Conservation (phyloP, 2,113 vertebrate genomes). For the Aramus guarauna region DNA sequence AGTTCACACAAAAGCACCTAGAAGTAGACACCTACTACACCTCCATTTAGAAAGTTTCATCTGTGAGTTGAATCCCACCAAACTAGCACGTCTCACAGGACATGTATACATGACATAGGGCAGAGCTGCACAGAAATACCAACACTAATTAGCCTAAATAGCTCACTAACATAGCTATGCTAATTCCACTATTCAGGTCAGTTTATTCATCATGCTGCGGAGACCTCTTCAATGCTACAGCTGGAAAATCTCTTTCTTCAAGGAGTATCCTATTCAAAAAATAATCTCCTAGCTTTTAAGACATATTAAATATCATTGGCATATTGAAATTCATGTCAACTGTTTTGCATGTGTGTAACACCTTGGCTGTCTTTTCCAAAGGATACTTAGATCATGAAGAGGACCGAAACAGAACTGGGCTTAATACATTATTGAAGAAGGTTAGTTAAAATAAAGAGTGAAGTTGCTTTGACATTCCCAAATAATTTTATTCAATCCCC, state of each 20-base stretch:
- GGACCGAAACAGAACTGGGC: neutral
- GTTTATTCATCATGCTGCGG: accelerated
- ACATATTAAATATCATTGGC: neutral
- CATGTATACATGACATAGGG: too few relatives aligned
- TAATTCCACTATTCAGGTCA: neutral
- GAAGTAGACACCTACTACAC: neutral
- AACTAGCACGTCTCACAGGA: neutral
- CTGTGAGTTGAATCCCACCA: neutral
- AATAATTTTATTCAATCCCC: neutral
- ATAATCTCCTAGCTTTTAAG: neutral
- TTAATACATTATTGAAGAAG: neutral
- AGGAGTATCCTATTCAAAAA: neutral
- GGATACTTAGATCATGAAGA: neutral
- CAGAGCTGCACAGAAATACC: neutral
- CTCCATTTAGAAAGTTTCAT: neutral
- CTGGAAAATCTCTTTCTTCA: neutral
- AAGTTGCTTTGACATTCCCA: neutral
- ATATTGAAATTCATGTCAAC: neutral
- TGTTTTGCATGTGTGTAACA: neutral
- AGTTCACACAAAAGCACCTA: neutral
- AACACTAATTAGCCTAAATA: neutral
- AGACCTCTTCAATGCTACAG: neutral
- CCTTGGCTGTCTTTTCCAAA: neutral
- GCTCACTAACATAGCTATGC: accelerated
- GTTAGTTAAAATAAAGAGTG: neutral